Conservation (phyloP, 2,888 invertebrate genomes). For the Petrophora chlorosata region DNA sequence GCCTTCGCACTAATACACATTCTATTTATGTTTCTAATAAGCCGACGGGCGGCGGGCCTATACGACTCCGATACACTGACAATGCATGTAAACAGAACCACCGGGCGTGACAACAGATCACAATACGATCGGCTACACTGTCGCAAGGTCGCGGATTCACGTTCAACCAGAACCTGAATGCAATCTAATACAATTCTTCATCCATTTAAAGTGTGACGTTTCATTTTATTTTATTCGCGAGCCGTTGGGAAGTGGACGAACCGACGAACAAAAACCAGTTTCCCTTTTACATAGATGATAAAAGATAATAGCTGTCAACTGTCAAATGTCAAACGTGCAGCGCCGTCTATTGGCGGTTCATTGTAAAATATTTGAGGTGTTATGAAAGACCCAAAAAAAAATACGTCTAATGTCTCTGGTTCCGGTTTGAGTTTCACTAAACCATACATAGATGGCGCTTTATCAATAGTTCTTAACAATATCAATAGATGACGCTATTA, state of each 20-base stretch:
- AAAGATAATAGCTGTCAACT: slow-evolving; percentile 24
- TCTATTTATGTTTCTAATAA: slow-evolving; percentile 53
- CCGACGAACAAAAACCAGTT: slow-evolving; percentile 54
- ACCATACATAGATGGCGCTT: slow-evolving; percentile 38
- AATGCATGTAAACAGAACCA: slow-evolving; percentile 71
- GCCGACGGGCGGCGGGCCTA: slow-evolving; percentile 43
- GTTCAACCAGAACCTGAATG: slow-evolving; percentile 50
- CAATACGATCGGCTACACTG: slow-evolving; percentile 51
- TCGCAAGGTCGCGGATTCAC: slow-evolving; percentile 60
- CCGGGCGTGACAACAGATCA: slow-evolving; percentile 65
- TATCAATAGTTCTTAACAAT: neutral
- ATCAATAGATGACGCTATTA: slow-evolving; percentile 13
- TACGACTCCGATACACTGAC: slow-evolving; percentile 45
- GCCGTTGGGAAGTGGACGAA: slow-evolving; percentile 50
- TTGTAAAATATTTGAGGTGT: slow-evolving; percentile 17
- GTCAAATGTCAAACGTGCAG: slow-evolving; percentile 13
- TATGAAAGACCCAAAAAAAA: slow-evolving; percentile 40
- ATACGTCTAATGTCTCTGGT: slow-evolving; percentile 44
- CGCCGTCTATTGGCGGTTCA: slow-evolving; percentile 32
- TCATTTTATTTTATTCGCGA: slow-evolving; percentile 57
- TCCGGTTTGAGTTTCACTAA: neutral
- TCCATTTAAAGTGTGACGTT: slow-evolving; percentile 61
- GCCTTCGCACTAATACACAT: slow-evolving; percentile 52
- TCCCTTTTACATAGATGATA: slow-evolving; percentile 37
- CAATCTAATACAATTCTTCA: slow-evolving; percentile 54